A percentile compares a stretch with the other conserved stretches of the same genome.
phyloP scores from a whole-genome alignment of 2,888 invertebrate species.

The Stenchaetothrips biformis region DNA sequence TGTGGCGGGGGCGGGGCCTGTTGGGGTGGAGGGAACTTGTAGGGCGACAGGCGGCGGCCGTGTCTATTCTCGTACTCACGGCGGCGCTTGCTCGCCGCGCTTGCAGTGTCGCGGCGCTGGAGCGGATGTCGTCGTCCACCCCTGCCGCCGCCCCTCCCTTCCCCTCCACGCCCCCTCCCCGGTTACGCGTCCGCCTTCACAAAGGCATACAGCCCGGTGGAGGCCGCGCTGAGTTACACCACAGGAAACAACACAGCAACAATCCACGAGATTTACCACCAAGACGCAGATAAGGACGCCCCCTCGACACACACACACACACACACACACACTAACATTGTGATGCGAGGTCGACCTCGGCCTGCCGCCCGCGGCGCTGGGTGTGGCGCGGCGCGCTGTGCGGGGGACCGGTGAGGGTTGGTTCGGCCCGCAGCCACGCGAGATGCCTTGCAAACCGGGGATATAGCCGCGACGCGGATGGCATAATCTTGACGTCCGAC shows the following conservation, averaged over 20 bases:
- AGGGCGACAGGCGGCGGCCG: too few species aligned
- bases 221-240: slow-evolving; percentile 11
- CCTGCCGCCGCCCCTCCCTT: too few species aligned
- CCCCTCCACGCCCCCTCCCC: too few species aligned
- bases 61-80: too few species aligned
- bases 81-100: too few species aligned
- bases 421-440: background rate
- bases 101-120: too few species aligned
- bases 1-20: too few species aligned
- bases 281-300: background rate
- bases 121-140: too few species aligned
- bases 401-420: background rate
- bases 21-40: too few species aligned
- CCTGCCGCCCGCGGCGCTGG: background rate
- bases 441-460: background rate
- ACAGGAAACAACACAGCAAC: slow-evolving; percentile 22
- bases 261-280: slow-evolving; percentile 21
- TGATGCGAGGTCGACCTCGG: background rate
- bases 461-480: background rate
- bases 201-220: too few species aligned
- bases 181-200: too few species aligned
- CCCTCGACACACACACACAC: background rate
- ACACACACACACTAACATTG: too few species aligned
- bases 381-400: background rate
- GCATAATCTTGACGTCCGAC: background rate